These are phyloP conservation scores for Mobula birostris DNA, from an alignment of 2,113 vertebrate genomes.

Conservation along the genomic window DNA sequence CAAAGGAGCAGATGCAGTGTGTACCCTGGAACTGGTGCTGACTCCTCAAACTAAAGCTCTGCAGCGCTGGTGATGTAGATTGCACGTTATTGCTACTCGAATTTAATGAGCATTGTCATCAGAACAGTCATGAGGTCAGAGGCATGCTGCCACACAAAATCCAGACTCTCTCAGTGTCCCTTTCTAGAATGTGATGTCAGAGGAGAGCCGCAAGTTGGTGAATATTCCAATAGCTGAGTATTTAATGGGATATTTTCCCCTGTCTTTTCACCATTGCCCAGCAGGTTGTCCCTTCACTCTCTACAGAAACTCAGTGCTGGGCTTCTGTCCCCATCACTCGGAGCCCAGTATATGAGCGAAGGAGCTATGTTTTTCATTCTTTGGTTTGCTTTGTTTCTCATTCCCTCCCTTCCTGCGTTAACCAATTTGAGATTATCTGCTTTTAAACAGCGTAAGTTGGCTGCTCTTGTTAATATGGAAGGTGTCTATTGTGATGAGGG, in stretches of 20 bases:
- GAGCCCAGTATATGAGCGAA: not conserved
- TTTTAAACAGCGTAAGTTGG: not conserved
- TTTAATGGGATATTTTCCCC: too few species aligned
- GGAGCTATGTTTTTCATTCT: not conserved
- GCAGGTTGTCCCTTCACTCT: not conserved
- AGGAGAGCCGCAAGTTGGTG: not conserved
- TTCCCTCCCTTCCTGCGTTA: not conserved
- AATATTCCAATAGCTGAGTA: not conserved
- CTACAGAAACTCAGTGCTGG: not conserved
- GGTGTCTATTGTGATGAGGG: not conserved
- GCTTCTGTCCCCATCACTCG: not conserved
- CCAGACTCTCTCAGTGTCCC: not conserved
- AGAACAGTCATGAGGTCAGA: slow-evolving; percentile 5
- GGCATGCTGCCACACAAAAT: not conserved
- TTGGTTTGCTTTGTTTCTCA: not conserved
- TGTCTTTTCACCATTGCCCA: not conserved
- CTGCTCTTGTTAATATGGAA: not conserved
- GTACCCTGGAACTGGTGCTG: not conserved
- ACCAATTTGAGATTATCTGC: not conserved
- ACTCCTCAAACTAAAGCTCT: not conserved
- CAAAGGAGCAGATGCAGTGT: not conserved
- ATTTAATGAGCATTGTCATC: not conserved
- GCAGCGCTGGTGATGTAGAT: not conserved
- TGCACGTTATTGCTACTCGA: not conserved
- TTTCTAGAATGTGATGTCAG: not conserved